These are phyloP conservation scores for Drosophila burlai DNA, from an alignment of 1,140 invertebrate genomes.

Conservation along the genomic window DNA sequence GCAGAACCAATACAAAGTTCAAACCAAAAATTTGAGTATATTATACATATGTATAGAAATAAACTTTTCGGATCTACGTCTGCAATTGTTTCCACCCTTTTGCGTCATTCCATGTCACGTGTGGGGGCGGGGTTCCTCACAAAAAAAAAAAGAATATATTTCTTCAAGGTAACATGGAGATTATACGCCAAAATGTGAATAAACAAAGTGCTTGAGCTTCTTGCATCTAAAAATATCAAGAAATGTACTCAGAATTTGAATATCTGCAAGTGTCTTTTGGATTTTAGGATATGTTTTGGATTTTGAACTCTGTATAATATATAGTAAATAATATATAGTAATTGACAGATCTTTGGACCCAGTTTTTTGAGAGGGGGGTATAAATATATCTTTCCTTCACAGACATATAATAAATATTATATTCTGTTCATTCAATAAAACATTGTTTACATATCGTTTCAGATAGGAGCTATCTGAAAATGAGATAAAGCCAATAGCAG, in stretches of 20 bases:
- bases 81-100: slow-evolving; percentile 45
- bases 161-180: slow-evolving; percentile 56
- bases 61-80: slow-evolving; percentile 33
- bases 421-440: slow-evolving; percentile 21
- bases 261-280: slow-evolving; percentile 6
- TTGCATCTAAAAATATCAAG: slow-evolving; percentile 46
- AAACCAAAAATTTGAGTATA: slow-evolving; percentile 20
- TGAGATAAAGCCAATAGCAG: slow-evolving; percentile 14
- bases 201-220: slow-evolving; percentile 46
- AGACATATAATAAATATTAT: slow-evolving; percentile 5
- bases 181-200: slow-evolving; percentile 49
- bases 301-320: slow-evolving; percentile 9
- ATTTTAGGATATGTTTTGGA: slow-evolving; percentile 22
- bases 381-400: not conserved
- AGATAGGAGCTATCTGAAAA: slow-evolving; percentile 16
- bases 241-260: slow-evolving; percentile 1
- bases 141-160: slow-evolving; percentile 17
- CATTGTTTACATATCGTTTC: slow-evolving; percentile 25
- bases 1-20: slow-evolving; percentile 39
- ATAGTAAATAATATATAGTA: not conserved
- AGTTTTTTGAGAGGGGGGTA: not conserved
- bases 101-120: slow-evolving; percentile 64
- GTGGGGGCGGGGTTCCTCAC: slow-evolving; percentile 31
- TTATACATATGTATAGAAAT: slow-evolving; percentile 23
- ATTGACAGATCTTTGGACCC: slow-evolving; percentile 21